Evolutionary conservation across 2,888 invertebrate species (phyloP), one percentile per base, ranked within the genome.

Genomic region (Drosophila algonquin): DNA sequence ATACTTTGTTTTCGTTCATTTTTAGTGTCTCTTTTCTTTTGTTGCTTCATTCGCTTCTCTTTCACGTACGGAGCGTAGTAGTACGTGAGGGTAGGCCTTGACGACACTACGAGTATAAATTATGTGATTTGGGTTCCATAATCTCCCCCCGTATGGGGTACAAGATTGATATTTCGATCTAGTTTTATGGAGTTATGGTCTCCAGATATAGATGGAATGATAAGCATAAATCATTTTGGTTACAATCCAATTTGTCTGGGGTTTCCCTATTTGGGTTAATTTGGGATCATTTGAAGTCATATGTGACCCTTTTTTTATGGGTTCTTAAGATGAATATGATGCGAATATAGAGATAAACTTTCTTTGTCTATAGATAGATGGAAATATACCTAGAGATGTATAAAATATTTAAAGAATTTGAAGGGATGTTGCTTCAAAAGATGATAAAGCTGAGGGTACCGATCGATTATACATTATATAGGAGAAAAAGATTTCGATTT

Each of bases 1-100:
- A 80, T 75, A 70, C 72, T 75, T 70, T 77, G 59, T 59, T 65
- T 79, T 68, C 54, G 57, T 63, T 58, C 56, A 16, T 45, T 60
- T 60, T 56, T 54, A 51, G 61, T 62, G 27, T 50, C 45, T 64
- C 51, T 54, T 56, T 52, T 59, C 44, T 8, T 57, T 68, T 46
- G 74, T 44, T 14, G 24, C 27, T 52, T n/a, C 24, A 3, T 27
- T n/a, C 52, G 35, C 60, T 47, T 21, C 24, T 50, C 16, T 16
- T 52, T 47, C 69, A 73, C 74, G 74, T 62, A 47, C 67, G 40
- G 7, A 14, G 2, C 40, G 40, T 7, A 40, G 40, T 50, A 40
- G 57, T 75, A 53, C 69, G 67, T 58, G 71, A 67, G 52, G 18
- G 27, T 64, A 54, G 64, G 45, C 55, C 30, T 21, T 45, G 67